Evolutionary conservation across 2,888 invertebrate species (phyloP), one percentile per base, ranked within the genome.

Genomic region (Erpobdella octoculata): DNA sequence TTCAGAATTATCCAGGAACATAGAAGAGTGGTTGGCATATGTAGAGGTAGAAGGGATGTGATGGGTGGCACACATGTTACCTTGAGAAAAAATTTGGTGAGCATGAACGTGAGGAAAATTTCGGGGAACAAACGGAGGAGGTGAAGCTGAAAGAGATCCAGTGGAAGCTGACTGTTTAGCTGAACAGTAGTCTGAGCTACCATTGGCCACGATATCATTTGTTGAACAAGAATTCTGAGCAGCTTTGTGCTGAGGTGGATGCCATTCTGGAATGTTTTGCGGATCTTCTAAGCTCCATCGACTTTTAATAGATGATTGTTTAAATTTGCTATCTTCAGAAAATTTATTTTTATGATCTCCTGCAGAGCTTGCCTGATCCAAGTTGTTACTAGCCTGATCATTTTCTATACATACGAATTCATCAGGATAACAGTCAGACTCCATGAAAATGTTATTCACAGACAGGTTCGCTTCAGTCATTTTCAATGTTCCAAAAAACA

Each of bases 221-320:
- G 53, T 1, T 2, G 53, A 53, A n/a, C 53, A 6, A 8, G 53
- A 53, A n/a, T n/a, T n/a, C 1, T 2, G 53, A 53, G 28, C n/a
- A 53, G 9, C 21, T 8, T 53, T 53, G n/a, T 53, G 53, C 53
- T 53, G 53, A n/a, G 53, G 53, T 9, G 53, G 53, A n/a, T 53
- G 53, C 53, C 53, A 53, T 28, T 53, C 53, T 53, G 53, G 53
- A 53, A 53, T 53, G 53, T 53, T 53, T 21, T 28, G 28, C 21
- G 53, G 21, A 25, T 53, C 53, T 28, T 53, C 53, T 25, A 53
- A 28, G 28, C 53, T 53, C 53, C 53, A 53, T 12, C 53, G 21
- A 28, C 21, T 53, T 53, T 53, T 53, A 53, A 53, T 25, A 25
- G 53, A 53, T 53, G 53, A 53, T 53, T 53, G 21, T 53, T 53